Conservation (phyloP, 2,888 invertebrate genomes). For the Drosophila falleni region DNA sequence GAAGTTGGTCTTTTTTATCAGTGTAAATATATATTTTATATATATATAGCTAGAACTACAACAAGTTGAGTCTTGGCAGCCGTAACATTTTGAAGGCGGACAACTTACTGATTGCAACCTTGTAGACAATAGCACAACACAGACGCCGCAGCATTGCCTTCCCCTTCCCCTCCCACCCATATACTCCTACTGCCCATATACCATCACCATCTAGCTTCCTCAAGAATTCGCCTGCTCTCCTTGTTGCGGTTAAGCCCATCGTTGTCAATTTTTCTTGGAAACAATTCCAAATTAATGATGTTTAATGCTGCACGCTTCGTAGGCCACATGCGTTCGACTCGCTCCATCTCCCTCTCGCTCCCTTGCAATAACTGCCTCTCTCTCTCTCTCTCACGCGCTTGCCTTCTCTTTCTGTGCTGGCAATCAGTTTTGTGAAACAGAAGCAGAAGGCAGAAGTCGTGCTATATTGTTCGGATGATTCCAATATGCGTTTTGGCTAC, state of each 20-base stretch:
- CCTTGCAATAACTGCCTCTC: neutral
- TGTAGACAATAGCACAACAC: constrained; percentile 54
- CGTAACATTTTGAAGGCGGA: constrained; percentile 49
- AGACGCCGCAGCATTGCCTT: constrained; percentile 22
- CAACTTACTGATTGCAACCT: constrained; percentile 60
- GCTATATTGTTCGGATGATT: constrained; percentile 58
- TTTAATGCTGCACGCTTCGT: constrained; percentile 69
- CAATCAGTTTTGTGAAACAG: constrained; percentile 47
- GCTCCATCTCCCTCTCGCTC: neutral
- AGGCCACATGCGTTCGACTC: constrained; percentile 54
- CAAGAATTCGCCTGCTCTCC: constrained; percentile 25
- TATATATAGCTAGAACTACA: neutral
- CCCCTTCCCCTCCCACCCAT: neutral
- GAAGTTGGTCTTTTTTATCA: too few species aligned
- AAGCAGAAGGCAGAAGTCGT: constrained; percentile 41
- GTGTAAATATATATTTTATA: too few species aligned
- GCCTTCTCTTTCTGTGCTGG: neutral
- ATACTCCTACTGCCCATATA: neutral
- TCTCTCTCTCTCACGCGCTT: neutral
- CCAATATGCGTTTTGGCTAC: constrained; percentile 42
- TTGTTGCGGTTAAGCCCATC: constrained; percentile 56
- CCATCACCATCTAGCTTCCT: constrained; percentile 1
- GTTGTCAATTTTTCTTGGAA: constrained; percentile 69
- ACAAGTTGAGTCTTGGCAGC: constrained; percentile 12
- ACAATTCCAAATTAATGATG: constrained; percentile 69